Conservation (phyloP, 1,140 invertebrate genomes). For the Anastrepha ludens region DNA sequence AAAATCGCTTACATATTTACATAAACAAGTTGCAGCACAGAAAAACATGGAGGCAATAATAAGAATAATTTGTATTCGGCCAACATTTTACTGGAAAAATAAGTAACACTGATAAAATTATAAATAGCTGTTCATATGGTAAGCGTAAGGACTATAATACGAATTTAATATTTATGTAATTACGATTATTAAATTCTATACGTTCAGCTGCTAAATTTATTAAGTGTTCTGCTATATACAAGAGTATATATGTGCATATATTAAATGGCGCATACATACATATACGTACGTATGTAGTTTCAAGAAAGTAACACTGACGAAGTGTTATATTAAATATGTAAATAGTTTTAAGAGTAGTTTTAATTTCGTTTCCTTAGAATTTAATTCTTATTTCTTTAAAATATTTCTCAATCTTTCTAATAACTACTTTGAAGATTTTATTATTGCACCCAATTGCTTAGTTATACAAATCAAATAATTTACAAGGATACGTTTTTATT, state of each 20-base stretch:
- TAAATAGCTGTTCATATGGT: too few relatives aligned
- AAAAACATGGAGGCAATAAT: too few relatives aligned
- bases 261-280: not conserved
- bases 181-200: too few relatives aligned
- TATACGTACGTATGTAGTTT: not conserved
- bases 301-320: not conserved
- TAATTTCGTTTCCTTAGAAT: constrained; percentile 11
- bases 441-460: not conserved
- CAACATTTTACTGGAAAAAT: not conserved
- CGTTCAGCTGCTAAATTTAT: too few relatives aligned
- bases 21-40: too few relatives aligned
- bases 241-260: not conserved
- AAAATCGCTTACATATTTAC: not conserved
- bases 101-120: too few relatives aligned
- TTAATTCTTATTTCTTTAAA: constrained; percentile 20
- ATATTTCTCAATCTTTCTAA: not conserved
- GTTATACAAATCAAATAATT: too few relatives aligned
- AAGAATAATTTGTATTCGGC: not conserved
- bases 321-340: constrained; percentile 15
- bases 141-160: too few relatives aligned
- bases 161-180: too few relatives aligned
- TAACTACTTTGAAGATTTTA: not conserved
- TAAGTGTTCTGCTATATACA: too few relatives aligned
- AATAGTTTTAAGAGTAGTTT: constrained; percentile 19
- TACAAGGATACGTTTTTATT: constrained; percentile 4